Evolutionary conservation across 2,888 invertebrate genomes (phyloP), one percentile per base, ranked within the genome.

Genomic region (Pyrochroa serraticornis): DNA sequence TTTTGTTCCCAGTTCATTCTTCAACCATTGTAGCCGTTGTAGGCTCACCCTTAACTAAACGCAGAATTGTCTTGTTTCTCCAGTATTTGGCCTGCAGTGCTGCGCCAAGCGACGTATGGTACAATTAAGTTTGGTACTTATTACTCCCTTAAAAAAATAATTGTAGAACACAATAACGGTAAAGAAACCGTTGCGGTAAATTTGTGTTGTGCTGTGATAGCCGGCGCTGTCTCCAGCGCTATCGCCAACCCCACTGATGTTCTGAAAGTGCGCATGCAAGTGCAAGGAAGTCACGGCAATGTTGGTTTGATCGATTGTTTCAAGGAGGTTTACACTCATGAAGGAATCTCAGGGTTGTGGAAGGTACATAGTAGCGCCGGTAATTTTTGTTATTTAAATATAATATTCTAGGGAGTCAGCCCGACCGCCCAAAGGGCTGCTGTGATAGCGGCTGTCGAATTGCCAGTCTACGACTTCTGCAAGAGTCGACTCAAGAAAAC

Each of bases 201-300:
- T 81, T 87, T 95, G 12, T 80, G 87, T 61, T 95, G 95, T 81
- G 95, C 93, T 22, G 88, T 91, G 45, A 80, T 89, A 71, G 91
- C 92, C 13, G 94, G 96, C 7, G 92, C 93, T n/a, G 84, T 95
- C 33, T 93, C 95, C 46, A 93, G 93, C 73, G 92, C 95, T n/a
- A 91, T 96, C 70, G 96, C 96, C 48, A 97, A 95, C 82, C 96
- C 96, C 8, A 97, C 96, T 0, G 97, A 97, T 82, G 95, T 97
- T 41, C 84, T 97, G 32, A 97, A 97, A 85, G 96, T 96, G 63
- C 87, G 96, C 59, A 93, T 97, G 93, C 96, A 96, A 85, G 89
- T 92, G 8, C 76, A 75, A 59, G 87, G 87, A n/a, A 72, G 78
- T 53, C 82, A 83, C 69, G 72, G 72, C 41, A 77, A 76, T 64